Base-by-base conservation (phyloP, 2,113 vertebrate species). In the Limnothrissa miodon region DNA sequence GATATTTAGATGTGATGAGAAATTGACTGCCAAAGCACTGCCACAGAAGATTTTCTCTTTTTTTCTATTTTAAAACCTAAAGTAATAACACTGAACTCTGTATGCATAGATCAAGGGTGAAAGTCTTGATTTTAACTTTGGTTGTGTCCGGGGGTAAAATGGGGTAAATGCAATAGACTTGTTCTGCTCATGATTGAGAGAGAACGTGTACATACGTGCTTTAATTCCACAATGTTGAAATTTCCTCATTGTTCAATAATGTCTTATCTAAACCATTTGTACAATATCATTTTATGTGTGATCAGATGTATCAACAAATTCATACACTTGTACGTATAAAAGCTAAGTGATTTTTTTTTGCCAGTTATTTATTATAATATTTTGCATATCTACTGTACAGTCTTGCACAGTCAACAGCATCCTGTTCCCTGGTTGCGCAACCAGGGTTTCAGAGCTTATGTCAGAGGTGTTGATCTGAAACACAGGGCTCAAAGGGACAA, bases 281-380 rank as follows among this genome's bases (percentile, higher is more conserved):
- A 66, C 59, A 66, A 25, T 33, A 33, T 33, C 59, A 33, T 33
- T 66, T 66, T 66, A 66, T 23, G 53, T 66, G 59, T 66, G 59
- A 66, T 33, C 25, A 66, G 10, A 29, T 66, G 10, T 13, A 66
- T 66, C 29, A 33, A 66, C 59, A 66, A 33, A 9, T 1, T 8
- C 59, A 53, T 53, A 53, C 59, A 25, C 13, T 29, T 66, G 59
- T 59, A 59, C 8, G 56, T 66, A 66, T 66, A 66, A 66, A 66
- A 66, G 59, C 59, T 66, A 66, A 66, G 59, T 66, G n/a, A 59
- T 21, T n/a, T 33, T 53, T n/a, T 66, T 66, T 66, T 66, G 59
- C 59, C 29, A 13, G n/a, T 66, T 66, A 10, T 11, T 33, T 66
- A 66, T 66, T 66, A 25, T 33, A 15, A 66, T 25, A 66, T 66